A percentile compares a stretch with the other conserved stretches of the same genome.
Conservation (phyloP, 2,797 vertebrate species). For the Pipistrellus pygmaeus region DNA sequence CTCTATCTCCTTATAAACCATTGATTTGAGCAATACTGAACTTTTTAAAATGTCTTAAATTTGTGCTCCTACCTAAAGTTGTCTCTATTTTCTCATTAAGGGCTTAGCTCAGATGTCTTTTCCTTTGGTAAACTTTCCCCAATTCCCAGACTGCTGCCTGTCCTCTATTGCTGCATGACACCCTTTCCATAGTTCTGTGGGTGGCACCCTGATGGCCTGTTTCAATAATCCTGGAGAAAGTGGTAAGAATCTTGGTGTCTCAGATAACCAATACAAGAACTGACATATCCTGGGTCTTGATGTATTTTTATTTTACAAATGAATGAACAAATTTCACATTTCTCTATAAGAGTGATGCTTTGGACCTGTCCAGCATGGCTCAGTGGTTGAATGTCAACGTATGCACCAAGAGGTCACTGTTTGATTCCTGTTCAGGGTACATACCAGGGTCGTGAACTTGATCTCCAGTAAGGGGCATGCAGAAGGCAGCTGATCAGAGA, state of each 20-base stretch:
- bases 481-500: no score
- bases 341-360: background rate
- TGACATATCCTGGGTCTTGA: background rate
- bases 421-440: no score
- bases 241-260: background rate
- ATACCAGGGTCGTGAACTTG: no score
- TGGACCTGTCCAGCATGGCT: background rate
- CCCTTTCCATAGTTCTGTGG: background rate
- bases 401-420: no score
- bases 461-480: no score
- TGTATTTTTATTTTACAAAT: conserved; percentile 52
- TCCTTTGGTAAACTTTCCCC: background rate
- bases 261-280: background rate
- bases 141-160: background rate
- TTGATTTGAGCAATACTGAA: background rate
- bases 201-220: background rate
- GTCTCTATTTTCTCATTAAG: background rate
- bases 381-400: no score
- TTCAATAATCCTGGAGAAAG: background rate
- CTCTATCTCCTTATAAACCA: background rate
- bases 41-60: background rate
- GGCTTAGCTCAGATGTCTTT: background rate
- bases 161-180: background rate
- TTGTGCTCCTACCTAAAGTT: background rate
- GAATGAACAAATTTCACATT: conserved; percentile 30